Evolutionary conservation across 2,797 vertebrate genomes (phyloP).

Genomic region (Allobates femoralis): DNA sequence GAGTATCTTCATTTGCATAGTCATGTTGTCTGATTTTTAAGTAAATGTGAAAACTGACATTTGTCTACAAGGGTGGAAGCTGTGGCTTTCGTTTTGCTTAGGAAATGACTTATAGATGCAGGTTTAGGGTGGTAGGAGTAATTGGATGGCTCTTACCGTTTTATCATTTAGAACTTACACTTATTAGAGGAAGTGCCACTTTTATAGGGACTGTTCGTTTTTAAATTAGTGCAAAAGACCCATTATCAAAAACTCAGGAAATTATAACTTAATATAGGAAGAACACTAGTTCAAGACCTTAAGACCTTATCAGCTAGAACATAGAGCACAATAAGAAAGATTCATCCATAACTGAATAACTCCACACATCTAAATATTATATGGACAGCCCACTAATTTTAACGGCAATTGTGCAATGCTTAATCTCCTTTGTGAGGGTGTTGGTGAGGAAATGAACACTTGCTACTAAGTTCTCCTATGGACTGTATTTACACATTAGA

Average conservation of each 20-base stretch:
- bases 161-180: background rate
- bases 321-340: background rate
- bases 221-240: background rate
- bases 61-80: background rate
- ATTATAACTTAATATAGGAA: background rate
- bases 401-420: too few species aligned
- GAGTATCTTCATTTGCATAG: constrained; percentile 30
- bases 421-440: too few species aligned
- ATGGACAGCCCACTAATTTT: too few species aligned
- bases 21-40: background rate
- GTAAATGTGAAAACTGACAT: background rate
- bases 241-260: background rate
- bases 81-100: constrained; percentile 19
- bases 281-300: background rate
- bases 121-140: background rate
- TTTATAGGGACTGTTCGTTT: background rate
- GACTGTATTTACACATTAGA: too few species aligned
- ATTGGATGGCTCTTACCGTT: too few species aligned
- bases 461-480: too few species aligned
- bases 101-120: constrained; percentile 2
- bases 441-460: too few species aligned
- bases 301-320: background rate
- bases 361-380: too few species aligned
- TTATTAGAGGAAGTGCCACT: background rate
- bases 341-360: too few species aligned